Evolutionary conservation across 1,140 invertebrate genomes (phyloP).

Genomic region (Drosophila malerkotliana): DNA sequence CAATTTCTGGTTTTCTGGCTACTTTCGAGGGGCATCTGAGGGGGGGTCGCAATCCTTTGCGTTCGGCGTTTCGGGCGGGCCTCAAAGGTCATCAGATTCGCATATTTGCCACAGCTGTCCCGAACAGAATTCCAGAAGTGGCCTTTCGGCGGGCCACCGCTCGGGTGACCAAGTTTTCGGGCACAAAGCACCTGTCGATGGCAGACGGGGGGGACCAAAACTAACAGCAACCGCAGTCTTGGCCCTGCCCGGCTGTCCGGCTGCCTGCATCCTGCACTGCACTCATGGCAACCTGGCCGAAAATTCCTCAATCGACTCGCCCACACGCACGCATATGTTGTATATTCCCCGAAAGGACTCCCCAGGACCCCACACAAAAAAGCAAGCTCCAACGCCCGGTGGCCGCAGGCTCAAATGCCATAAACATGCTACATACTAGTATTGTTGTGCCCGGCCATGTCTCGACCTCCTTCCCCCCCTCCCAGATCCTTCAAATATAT

Average conservation of each 20-base stretch:
- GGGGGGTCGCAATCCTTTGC: neutral
- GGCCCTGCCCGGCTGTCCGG: neutral
- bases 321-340: neutral
- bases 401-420: conserved; percentile 33
- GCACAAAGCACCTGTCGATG: conserved; percentile 27
- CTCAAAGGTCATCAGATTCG: conserved; percentile 26
- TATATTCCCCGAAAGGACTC: neutral
- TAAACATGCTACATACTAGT: conserved; percentile 31
- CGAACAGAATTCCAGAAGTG: conserved; percentile 26
- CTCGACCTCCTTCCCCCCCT: neutral
- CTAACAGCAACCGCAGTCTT: conserved; percentile 14
- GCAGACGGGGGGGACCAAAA: conserved; percentile 21
- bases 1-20: neutral
- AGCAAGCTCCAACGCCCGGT: neutral
- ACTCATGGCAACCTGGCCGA: conserved; percentile 6
- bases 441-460: conserved; percentile 20
- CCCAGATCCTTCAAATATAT: neutral
- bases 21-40: neutral
- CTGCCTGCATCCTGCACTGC: neutral
- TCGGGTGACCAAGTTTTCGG: neutral
- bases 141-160: neutral
- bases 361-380: neutral
- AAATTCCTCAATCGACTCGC: conserved; percentile 25
- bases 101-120: conserved; percentile 33
- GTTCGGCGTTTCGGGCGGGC: neutral